Base-by-base conservation (phyloP, 2,797 vertebrate species). In the Cirrhinus mrigala region DNA sequence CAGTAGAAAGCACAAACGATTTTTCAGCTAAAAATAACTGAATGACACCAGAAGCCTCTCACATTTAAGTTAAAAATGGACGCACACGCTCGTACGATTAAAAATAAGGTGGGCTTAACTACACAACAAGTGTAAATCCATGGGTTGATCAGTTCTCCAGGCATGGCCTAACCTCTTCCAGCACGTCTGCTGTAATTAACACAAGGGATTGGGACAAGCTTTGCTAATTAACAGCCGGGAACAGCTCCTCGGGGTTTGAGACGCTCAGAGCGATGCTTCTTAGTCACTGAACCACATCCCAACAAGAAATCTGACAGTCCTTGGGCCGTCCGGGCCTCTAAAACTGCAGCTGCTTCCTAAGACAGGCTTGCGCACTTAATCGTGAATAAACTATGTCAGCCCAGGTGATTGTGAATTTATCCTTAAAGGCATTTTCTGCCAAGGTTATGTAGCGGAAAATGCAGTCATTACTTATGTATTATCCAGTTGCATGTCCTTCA, bases 401-500 rank as follows among this genome's bases (percentile, higher is more conserved):
- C 37, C 56, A 70, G 56, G 74, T 81, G 33, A 81, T 69, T 24
- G 40, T 29, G 10, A 66, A 69, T 50, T 46, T 76, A 22, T 27
- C 46, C 81, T 83, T 37, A 54, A 75, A 79, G 68, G 37, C 33
- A 46, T 86, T 73, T 81, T 50, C 11, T 77, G 50, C 86, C 81
- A 71, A 83, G 88, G 82, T 86, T 84, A 78, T 81, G 78, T 37
- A 69, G 75, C 29, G 79, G 54, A 86, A 85, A 78, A 90, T 86
- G 66, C 29, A 22, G 85, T 62, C 52, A 83, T 90, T 91, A 85
- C 80, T 89, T 86, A 92, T 89, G 90, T 85, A 91, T 91, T 90
- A 90, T 86, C 80, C 62, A 46, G 76, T 76, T 62, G 48, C 48
- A 27, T 89, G 88, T 88, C 89, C 90, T 91, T 93, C 89, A 93